A percentile compares a stretch with the other conserved stretches of the same genome.
Conservation (phyloP, 2,888 invertebrate genomes). For the Chrysolina americana region DNA sequence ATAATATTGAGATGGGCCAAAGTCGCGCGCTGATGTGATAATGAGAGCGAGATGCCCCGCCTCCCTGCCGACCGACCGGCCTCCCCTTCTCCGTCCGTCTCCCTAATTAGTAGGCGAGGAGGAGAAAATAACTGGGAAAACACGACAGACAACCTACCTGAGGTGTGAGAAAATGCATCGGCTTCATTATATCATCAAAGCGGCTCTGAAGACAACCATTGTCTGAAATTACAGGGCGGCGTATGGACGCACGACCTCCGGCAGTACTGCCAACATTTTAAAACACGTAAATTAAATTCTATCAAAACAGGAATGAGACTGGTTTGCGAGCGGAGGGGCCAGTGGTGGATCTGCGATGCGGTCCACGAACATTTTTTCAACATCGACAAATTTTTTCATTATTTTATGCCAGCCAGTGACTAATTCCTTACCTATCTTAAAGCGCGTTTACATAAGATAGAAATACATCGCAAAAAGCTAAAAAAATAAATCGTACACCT, state of each 20-base stretch:
- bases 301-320: slow-evolving; percentile 58
- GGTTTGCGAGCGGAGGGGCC: slow-evolving; percentile 19
- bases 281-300: slow-evolving; percentile 69
- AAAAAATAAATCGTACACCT: too few relatives aligned
- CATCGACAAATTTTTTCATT: too few relatives aligned
- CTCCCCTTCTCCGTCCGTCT: slow-evolving; percentile 6
- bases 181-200: slow-evolving; percentile 71
- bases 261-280: slow-evolving; percentile 62
- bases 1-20: slow-evolving; percentile 71
- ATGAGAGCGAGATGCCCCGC: slow-evolving; percentile 58
- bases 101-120: slow-evolving; percentile 54
- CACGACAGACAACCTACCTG: slow-evolving; percentile 63
- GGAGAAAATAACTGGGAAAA: slow-evolving; percentile 69
- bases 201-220: slow-evolving; percentile 70
- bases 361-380: too few relatives aligned
- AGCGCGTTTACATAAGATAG: too few relatives aligned
- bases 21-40: slow-evolving; percentile 53
- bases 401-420: too few relatives aligned
- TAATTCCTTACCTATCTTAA: too few relatives aligned
- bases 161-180: slow-evolving; percentile 70
- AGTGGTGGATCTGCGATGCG: neutral
- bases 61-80: too few relatives aligned
- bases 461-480: too few relatives aligned
- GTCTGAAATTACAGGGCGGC: slow-evolving; percentile 71
- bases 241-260: slow-evolving; percentile 61